Percentiles rank a stretch among this genome's conserved stretches.
These are phyloP conservation scores for Heteromurus nitidus DNA, from an alignment of 2,888 invertebrate species.

Conservation along the genomic window DNA sequence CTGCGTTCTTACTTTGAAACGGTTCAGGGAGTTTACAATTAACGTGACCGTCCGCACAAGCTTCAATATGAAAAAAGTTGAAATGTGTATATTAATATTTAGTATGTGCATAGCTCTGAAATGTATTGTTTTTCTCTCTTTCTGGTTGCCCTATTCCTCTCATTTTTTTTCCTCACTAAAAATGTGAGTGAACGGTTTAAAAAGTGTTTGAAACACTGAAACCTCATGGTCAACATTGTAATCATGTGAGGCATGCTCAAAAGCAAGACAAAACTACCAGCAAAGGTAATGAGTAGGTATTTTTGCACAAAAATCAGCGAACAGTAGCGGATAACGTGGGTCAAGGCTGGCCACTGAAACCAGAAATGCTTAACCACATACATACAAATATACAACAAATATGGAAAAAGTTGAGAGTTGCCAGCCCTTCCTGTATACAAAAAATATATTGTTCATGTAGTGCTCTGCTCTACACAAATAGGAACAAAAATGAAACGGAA, in stretches of 20 bases:
- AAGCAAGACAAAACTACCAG: background rate
- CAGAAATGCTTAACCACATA: constrained; percentile 25
- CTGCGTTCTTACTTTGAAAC: constrained; percentile 23
- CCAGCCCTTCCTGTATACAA: constrained; percentile 53
- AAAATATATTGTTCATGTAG: background rate
- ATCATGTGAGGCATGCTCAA: background rate
- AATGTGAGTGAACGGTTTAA: constrained; percentile 17
- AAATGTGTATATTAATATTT: too few relatives aligned
- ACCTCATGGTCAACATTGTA: constrained; percentile 15
- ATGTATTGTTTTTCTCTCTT: constrained; percentile 1
- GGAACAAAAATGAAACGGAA: constrained; percentile 43
- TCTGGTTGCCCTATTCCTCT: background rate
- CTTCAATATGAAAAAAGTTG: background rate
- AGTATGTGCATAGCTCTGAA: too few relatives aligned
- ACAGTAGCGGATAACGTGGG: constrained; percentile 37
- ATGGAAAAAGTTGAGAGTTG: constrained; percentile 8
- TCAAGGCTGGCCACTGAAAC: constrained; percentile 56
- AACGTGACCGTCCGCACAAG: constrained; percentile 50
- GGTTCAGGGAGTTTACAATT: constrained; percentile 57
- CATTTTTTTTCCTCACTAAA: background rate
- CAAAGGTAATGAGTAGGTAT: background rate
- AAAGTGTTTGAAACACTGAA: background rate
- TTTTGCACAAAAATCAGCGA: background rate
- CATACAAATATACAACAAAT: constrained; percentile 3
- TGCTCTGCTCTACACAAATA: background rate